Evolutionary conservation across 2,113 vertebrate genomes (phyloP).

Genomic region (Microtus montanus): DNA sequence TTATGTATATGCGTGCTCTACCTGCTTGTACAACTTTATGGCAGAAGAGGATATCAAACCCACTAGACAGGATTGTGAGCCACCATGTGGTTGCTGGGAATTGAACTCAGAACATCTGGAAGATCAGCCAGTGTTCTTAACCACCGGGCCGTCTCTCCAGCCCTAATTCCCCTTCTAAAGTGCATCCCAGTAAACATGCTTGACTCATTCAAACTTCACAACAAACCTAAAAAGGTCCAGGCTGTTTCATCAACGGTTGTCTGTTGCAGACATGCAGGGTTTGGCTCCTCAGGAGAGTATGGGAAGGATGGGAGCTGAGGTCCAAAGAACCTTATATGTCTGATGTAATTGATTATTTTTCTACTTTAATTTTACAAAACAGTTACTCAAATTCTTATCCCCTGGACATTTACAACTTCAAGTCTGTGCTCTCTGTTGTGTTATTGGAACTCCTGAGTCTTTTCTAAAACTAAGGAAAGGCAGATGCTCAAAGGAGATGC

Average conservation of each 20-base stretch:
- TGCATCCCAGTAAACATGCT: not conserved
- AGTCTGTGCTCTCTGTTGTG: not conserved
- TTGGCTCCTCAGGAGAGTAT: not conserved
- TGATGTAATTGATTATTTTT: not conserved
- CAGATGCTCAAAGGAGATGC: not conserved
- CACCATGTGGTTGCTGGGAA: not conserved
- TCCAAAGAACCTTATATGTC: not conserved
- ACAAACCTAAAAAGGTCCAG: not conserved
- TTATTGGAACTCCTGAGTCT: not conserved
- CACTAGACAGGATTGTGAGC: no score
- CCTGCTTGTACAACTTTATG: not conserved
- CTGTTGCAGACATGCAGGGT: not conserved
- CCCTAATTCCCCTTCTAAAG: not conserved
- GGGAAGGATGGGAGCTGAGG: not conserved
- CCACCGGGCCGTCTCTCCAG: not conserved
- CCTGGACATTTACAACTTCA: not conserved
- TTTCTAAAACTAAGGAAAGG: not conserved
- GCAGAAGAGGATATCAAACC: not conserved
- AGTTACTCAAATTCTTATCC: not conserved
- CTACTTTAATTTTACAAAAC: constrained; percentile 5
- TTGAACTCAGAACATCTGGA: not conserved
- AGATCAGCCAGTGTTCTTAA: not conserved
- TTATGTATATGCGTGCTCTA: not conserved
- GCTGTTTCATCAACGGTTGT: not conserved
- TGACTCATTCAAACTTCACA: not conserved